phyloP scores from a whole-genome alignment of 1,140 invertebrate species.

The Mesaphorura yosii region DNA sequence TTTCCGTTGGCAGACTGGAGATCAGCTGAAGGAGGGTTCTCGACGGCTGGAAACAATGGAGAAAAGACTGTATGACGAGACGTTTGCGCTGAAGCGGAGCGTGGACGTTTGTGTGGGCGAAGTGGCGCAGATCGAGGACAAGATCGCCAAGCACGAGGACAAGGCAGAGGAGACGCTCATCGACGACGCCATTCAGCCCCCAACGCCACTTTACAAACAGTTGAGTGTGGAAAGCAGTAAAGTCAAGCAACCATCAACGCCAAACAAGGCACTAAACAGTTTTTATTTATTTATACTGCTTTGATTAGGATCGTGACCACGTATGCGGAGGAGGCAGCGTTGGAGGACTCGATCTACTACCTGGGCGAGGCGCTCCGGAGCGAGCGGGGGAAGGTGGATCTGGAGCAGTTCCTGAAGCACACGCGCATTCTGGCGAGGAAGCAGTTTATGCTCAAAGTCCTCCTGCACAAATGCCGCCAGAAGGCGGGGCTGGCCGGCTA shows the following conservation, averaged over 20 bases:
- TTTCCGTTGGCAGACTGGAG: conserved; percentile 29
- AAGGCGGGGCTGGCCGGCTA: conserved; percentile 69
- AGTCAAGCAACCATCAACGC: neutral
- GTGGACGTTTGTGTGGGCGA: conserved; percentile 71
- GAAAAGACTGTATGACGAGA: conserved; percentile 24
- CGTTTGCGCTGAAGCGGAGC: conserved; percentile 70
- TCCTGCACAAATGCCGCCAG: conserved; percentile 92
- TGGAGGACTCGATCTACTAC: conserved; percentile 97
- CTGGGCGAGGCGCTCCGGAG: conserved; percentile 89
- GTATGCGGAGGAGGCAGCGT: conserved; percentile 94
- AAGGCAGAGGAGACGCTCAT: conserved; percentile 70
- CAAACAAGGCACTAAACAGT: neutral
- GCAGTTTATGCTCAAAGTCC: conserved; percentile 87
- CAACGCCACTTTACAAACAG: conserved; percentile 93
- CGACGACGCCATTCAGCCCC: conserved; percentile 93
- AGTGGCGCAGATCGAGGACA: conserved; percentile 69
- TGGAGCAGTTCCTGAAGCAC: conserved; percentile 94
- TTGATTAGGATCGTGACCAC: conserved; percentile 69
- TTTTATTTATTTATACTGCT: neutral
- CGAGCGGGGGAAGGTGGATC: conserved; percentile 83
- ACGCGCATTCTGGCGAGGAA: conserved; percentile 84
- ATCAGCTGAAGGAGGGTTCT: conserved; percentile 20
- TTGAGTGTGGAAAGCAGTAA: too few relatives aligned
- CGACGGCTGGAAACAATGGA: conserved; percentile 19
- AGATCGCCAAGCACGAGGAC: conserved; percentile 61